A percentile compares a stretch with the other conserved stretches of the same genome.
Evolutionary conservation across 2,113 vertebrate genomes (phyloP).

Genomic region (Riparia riparia): DNA sequence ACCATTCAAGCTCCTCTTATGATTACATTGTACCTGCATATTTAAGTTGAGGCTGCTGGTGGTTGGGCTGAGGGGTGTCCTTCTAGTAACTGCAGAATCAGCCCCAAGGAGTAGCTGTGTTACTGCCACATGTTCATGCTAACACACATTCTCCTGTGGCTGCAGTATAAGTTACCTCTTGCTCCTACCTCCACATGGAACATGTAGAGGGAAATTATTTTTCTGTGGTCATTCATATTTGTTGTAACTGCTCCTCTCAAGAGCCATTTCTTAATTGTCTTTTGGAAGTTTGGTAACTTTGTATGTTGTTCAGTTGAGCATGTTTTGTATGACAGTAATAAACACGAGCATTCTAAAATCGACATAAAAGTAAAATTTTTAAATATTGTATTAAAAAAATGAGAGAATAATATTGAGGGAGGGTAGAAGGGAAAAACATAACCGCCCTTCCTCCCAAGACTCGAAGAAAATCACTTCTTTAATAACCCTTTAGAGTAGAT

Average conservation of each 20-base stretch:
- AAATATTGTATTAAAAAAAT: background rate
- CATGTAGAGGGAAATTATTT: background rate
- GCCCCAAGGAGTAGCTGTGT: no score
- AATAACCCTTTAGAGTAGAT: accelerated
- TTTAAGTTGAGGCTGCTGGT: background rate
- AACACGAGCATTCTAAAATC: background rate
- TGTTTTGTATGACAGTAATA: background rate
- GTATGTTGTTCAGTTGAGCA: background rate
- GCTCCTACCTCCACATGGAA: background rate
- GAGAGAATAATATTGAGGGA: accelerated
- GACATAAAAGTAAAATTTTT: background rate
- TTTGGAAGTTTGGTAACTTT: background rate
- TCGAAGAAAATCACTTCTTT: background rate
- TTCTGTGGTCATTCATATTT: background rate
- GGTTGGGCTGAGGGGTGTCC: background rate
- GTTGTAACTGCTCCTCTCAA: background rate
- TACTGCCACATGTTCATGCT: accelerated
- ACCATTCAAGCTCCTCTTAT: background rate
- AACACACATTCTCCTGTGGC: background rate
- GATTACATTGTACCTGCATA: background rate
- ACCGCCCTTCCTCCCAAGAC: background rate
- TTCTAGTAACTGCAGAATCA: background rate
- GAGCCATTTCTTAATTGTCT: background rate
- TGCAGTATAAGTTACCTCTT: background rate
- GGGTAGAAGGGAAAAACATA: accelerated